These are phyloP conservation scores for Otolemur crassicaudatus DNA, from an alignment of 2,797 vertebrate species.

Conservation along the genomic window DNA sequence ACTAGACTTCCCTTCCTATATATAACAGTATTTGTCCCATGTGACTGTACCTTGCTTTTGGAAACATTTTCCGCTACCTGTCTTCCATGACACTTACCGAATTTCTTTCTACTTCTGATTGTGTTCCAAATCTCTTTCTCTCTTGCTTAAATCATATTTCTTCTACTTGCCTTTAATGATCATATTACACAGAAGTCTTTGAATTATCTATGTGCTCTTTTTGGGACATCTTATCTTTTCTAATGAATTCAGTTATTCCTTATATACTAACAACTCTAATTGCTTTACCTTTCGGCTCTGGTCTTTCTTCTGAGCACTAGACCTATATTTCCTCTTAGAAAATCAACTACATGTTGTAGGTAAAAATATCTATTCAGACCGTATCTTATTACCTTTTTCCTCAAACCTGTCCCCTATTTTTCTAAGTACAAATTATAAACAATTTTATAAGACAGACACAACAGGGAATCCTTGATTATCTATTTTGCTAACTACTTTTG, in stretches of 20 bases:
- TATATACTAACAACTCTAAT: conserved; percentile 14
- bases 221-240: neutral
- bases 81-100: neutral
- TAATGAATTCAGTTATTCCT: neutral
- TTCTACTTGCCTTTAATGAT: neutral
- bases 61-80: neutral
- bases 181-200: neutral
- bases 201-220: neutral
- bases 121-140: neutral
- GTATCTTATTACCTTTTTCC: neutral
- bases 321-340: conserved; percentile 19
- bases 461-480: neutral
- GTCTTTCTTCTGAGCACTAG: neutral
- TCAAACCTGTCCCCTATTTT: neutral
- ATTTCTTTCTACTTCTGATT: neutral
- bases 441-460: conserved; percentile 16
- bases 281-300: neutral
- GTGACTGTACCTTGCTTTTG: neutral
- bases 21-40: neutral
- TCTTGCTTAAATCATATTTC: neutral
- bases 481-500: neutral
- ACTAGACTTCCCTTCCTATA: neutral
- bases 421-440: conserved; percentile 5
- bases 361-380: conserved; percentile 6
- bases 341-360: neutral